phyloP scores from a whole-genome alignment of 1,140 invertebrate genomes.

The Asobara japonica region DNA sequence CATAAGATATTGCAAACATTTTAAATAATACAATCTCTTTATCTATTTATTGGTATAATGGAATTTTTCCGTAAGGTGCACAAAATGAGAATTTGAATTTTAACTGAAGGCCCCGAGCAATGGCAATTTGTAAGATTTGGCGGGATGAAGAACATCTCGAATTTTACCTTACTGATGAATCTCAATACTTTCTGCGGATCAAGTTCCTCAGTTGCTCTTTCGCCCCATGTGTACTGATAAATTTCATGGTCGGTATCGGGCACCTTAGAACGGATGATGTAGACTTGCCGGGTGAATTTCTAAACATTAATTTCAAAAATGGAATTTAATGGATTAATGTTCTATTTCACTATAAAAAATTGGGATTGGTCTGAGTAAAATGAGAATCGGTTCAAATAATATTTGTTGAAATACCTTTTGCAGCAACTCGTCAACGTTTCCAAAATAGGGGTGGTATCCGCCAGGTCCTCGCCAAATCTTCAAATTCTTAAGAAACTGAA shows the following conservation, averaged over 20 bases:
- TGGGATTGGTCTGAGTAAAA: no score
- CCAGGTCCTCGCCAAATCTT: background rate
- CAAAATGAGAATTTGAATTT: no score
- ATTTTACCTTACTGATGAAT: conserved; percentile 33
- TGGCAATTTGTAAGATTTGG: no score
- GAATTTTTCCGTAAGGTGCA: no score
- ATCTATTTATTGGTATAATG: no score
- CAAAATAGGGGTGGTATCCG: background rate
- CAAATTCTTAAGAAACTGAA: background rate
- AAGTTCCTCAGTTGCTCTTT: conserved; percentile 25
- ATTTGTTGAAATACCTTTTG: background rate
- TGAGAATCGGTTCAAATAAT: no score
- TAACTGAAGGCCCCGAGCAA: no score
- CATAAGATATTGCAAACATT: no score
- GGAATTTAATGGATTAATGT: background rate
- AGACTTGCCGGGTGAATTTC: conserved; percentile 46
- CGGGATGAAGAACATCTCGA: no score
- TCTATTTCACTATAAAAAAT: no score
- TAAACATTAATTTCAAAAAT: conserved; percentile 31
- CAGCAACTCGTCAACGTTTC: background rate
- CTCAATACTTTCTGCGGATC: conserved; percentile 4
- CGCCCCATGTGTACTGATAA: conserved; percentile 27
- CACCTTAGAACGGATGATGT: background rate
- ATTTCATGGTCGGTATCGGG: background rate
- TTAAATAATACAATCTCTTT: no score